A percentile compares a stretch with the other conserved stretches of the same genome.
Conservation (phyloP, 2,888 invertebrate genomes). For the Epirrita christyi region DNA sequence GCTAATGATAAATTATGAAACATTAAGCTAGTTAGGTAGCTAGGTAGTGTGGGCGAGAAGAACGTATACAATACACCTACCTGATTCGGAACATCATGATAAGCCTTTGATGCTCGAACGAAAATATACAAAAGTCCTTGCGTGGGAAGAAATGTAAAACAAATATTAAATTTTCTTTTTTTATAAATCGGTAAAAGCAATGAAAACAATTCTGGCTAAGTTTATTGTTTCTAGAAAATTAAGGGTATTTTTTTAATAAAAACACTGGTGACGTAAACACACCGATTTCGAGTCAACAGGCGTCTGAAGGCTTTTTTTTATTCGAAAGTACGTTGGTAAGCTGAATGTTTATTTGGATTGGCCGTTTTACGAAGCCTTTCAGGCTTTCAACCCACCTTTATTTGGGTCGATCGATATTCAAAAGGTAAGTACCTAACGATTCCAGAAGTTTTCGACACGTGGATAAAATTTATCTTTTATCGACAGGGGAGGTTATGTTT, state of each 20-base stretch:
- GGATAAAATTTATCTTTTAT: background rate
- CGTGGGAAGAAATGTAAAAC: background rate
- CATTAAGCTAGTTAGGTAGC: no score
- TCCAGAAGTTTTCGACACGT: slow-evolving; percentile 5
- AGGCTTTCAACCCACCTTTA: slow-evolving; percentile 12
- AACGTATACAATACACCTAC: no score
- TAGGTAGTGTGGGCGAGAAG: no score
- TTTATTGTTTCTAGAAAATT: slow-evolving; percentile 3
- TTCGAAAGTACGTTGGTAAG: slow-evolving; percentile 29
- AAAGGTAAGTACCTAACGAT: slow-evolving; percentile 4
- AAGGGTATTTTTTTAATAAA: slow-evolving; percentile 5
- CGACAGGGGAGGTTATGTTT: background rate
- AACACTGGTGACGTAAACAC: slow-evolving; percentile 33
- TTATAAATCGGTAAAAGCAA: background rate
- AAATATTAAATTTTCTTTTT: background rate
- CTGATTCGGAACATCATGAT: no score
- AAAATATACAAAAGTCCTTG: background rate
- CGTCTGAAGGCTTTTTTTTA: slow-evolving; percentile 28
- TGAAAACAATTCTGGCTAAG: slow-evolving; percentile 5
- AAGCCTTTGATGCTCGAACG: background rate
- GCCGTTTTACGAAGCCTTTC: slow-evolving; percentile 20
- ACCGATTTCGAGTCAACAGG: slow-evolving; percentile 38
- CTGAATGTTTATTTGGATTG: slow-evolving; percentile 36
- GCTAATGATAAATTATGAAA: no score
- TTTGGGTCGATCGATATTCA: slow-evolving; percentile 20